Base-by-base conservation (phyloP, 2,797 vertebrate genomes). In the Zalophus californianus region DNA sequence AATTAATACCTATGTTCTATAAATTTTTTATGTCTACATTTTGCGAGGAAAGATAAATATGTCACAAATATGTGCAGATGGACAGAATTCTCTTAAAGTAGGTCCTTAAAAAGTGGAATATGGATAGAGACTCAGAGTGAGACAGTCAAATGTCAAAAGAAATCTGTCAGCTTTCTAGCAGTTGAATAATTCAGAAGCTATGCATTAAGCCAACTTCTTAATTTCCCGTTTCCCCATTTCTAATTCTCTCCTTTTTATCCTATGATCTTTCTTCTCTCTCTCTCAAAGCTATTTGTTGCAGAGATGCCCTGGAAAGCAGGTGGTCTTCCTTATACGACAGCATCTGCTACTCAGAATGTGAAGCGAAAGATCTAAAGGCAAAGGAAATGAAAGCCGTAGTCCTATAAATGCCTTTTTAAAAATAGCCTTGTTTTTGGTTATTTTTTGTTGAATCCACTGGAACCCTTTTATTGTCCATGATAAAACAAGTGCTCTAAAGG, bases 121-220 rank as follows among this genome's bases (percentile, higher is more conserved):
- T 90, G 94, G 94, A 62, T 97, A 88, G 25, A 93, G 96, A 91
- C 88, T 73, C 97, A 96, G 80, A 96, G 68, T 86, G 94, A 94
- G 92, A 98, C 97, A 96, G 98, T 98, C 96, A 98, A 98, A 86
- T 98, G 96, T 98, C 95, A 98, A 92, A 98, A 97, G 79, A 98
- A 98, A 90, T 97, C 93, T 98, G 95, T 96, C 89, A 25, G 82
- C 93, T 96, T 62, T 97, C 98, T 96, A 98, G 93, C 89, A 94
- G 91, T 84, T 97, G 97, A 98, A 97, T 98, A 97, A 94, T 98
- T 98, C 86, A 94, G 93, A 98, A 98, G 96, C 98, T 94, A 94
- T 72, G 93, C 84, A 91, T 97, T 96, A 98, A 98, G 98, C 84
- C 97, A 97, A 96, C 48, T 87, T 97, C 96, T 97, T 98, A 95